Percentiles rank a stretch among this genome's conserved stretches.
These are phyloP conservation scores for Loris lydekkerianus DNA, from an alignment of 2,797 vertebrate species.

Conservation along the genomic window DNA sequence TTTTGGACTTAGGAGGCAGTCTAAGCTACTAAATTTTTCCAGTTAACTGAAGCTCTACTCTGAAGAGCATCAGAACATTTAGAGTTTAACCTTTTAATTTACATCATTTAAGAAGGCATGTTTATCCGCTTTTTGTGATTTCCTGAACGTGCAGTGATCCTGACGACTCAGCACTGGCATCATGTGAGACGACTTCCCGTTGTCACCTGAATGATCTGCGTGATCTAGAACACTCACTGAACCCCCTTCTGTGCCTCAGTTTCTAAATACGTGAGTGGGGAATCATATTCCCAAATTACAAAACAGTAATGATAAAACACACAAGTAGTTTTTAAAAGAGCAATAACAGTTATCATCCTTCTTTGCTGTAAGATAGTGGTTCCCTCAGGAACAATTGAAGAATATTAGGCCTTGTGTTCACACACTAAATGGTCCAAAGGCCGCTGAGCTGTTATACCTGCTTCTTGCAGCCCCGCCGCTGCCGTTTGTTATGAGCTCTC, in stretches of 20 bases:
- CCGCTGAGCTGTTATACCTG: slow-evolving; percentile 24
- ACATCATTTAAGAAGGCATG: slow-evolving; percentile 19
- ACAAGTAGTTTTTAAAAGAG: slow-evolving; percentile 38
- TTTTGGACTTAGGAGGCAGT: neutral
- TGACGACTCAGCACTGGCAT: neutral
- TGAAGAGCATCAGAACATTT: slow-evolving; percentile 25
- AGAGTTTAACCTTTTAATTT: slow-evolving; percentile 34
- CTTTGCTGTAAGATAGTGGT: neutral
- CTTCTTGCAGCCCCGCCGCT: neutral
- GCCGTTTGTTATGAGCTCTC: slow-evolving; percentile 34
- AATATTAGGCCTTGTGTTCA: neutral
- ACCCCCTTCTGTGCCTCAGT: slow-evolving; percentile 5
- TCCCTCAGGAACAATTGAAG: slow-evolving; percentile 33
- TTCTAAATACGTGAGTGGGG: slow-evolving; percentile 50
- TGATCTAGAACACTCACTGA: neutral
- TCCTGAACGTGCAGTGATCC: neutral
- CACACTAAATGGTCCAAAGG: slow-evolving; percentile 50
- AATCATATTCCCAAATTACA: neutral
- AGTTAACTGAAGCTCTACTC: slow-evolving; percentile 1
- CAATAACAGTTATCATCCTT: slow-evolving; percentile 24
- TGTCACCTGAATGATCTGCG: neutral
- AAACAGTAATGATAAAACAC: slow-evolving; percentile 17
- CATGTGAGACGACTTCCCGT: neutral
- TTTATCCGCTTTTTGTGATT: slow-evolving; percentile 17
- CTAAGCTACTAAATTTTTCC: neutral